Conservation (phyloP, 1,140 invertebrate genomes). For the Bombus confusus region DNA sequence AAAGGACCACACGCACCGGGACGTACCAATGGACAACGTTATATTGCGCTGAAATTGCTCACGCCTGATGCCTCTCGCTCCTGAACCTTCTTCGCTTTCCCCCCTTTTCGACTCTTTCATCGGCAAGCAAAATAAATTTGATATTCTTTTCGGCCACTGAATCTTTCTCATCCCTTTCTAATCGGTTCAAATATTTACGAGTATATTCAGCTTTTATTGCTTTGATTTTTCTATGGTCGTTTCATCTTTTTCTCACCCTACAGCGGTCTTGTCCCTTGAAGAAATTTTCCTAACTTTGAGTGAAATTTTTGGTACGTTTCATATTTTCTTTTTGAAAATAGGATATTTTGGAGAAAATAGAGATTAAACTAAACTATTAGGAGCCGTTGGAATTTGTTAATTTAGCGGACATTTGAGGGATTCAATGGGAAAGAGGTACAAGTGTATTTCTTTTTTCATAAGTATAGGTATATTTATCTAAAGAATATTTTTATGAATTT, state of each 20-base stretch:
- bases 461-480: too few relatives aligned
- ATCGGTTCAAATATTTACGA: background rate
- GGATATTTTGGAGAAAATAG: too few relatives aligned
- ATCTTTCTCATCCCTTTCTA: background rate
- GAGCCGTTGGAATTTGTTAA: too few relatives aligned
- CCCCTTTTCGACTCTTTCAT: constrained; percentile 29
- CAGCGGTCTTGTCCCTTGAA: too few relatives aligned
- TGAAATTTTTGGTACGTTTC: too few relatives aligned
- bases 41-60: constrained; percentile 77
- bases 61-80: constrained; percentile 46
- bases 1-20: constrained; percentile 78
- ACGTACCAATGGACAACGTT: constrained; percentile 76
- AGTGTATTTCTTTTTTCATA: too few relatives aligned
- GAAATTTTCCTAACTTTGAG: too few relatives aligned
- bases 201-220: background rate
- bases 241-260: background rate
- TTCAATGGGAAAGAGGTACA: too few relatives aligned
- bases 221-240: background rate
- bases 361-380: too few relatives aligned
- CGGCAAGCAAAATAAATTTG: background rate
- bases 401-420: too few relatives aligned
- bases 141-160: background rate
- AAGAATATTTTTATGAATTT: too few relatives aligned
- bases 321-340: too few relatives aligned
- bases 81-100: constrained; percentile 33